These are phyloP conservation scores for Erebia aethiops DNA, from an alignment of 2,888 invertebrate species.

Conservation along the genomic window DNA sequence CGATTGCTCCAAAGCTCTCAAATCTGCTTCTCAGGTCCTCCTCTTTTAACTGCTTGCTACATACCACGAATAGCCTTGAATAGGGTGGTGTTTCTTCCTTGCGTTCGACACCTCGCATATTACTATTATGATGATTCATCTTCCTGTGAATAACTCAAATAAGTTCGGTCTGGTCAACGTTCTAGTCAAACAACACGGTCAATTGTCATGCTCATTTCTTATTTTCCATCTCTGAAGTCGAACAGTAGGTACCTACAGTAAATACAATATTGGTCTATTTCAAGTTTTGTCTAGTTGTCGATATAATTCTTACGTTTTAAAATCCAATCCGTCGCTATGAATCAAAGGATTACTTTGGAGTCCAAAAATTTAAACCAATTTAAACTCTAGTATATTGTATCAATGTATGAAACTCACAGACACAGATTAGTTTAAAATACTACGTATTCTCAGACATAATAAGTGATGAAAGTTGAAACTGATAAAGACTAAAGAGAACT, in stretches of 20 bases:
- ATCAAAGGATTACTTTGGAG: background rate
- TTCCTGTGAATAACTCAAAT: constrained; percentile 18
- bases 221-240: constrained; percentile 3
- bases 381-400: no score
- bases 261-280: background rate
- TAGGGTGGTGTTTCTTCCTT: constrained; percentile 89
- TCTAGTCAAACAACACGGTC: constrained; percentile 39
- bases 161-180: constrained; percentile 37
- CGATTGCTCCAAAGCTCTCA: constrained; percentile 90
- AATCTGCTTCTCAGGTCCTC: constrained; percentile 91
- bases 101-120: constrained; percentile 57
- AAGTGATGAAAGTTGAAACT: no score
- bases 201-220: constrained; percentile 41
- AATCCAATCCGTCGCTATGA: background rate
- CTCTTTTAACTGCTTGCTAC: constrained; percentile 87
- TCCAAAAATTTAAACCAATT: no score
- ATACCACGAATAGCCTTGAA: constrained; percentile 94
- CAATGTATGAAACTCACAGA: no score
- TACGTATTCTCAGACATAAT: no score
- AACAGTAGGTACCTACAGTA: constrained; percentile 2
- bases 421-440: no score
- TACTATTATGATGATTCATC: constrained; percentile 42
- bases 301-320: background rate
- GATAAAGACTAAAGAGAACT: no score
- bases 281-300: background rate